Evolutionary conservation across 2,797 vertebrate species (phyloP).

Genomic region (Darevskia mixta): DNA sequence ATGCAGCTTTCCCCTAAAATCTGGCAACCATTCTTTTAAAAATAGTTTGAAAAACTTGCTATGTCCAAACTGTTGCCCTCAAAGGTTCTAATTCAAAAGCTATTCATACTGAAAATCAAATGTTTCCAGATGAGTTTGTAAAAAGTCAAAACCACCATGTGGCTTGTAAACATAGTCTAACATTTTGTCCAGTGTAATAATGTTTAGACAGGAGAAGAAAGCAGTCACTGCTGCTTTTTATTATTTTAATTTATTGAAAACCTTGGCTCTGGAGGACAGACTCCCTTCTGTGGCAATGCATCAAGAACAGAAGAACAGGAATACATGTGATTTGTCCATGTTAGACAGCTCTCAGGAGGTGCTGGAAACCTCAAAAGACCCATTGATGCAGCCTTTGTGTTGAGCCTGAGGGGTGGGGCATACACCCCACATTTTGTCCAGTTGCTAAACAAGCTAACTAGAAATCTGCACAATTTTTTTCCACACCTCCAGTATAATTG

Average conservation of each 20-base stretch:
- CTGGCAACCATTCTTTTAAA: constrained; percentile 54
- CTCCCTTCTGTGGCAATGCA: background rate
- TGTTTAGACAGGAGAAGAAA: constrained; percentile 25
- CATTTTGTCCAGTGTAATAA: background rate
- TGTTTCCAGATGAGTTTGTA: constrained; percentile 67
- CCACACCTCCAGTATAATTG: background rate
- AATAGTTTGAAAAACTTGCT: constrained; percentile 42
- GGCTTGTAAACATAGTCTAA: background rate
- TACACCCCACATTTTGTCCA: background rate
- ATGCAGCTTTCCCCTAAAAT: constrained; percentile 18
- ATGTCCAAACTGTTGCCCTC: constrained; percentile 56
- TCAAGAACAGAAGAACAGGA: background rate
- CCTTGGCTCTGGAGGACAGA: constrained; percentile 33
- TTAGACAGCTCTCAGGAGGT: background rate
- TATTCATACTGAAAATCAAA: constrained; percentile 62
- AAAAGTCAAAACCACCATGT: constrained; percentile 32
- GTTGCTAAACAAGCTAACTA: background rate
- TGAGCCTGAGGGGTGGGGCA: background rate
- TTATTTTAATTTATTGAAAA: constrained; percentile 22
- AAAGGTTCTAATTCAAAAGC: constrained; percentile 48
- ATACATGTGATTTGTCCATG: background rate
- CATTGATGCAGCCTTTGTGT: background rate
- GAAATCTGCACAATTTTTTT: background rate
- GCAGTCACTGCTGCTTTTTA: constrained; percentile 13
- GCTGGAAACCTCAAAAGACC: background rate